Evolutionary conservation across 2,113 vertebrate genomes (phyloP), one percentile per base, ranked within the genome.

Genomic region (Oncorhynchus keta): DNA sequence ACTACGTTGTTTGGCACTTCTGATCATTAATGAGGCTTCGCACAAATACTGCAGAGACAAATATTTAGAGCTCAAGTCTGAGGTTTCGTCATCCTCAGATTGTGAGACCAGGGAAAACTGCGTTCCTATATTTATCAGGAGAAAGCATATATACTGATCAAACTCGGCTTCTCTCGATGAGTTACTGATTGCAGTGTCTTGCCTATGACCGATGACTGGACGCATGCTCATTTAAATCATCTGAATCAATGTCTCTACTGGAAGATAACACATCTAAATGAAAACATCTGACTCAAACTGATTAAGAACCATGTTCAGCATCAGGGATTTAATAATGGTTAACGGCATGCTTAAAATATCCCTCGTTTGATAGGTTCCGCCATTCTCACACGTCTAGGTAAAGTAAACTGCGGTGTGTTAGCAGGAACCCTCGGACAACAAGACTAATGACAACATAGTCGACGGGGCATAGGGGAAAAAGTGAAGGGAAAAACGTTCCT

Each of bases 271-370:
- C 78, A 87, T 90, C 86, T 92, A 93, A 93, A 90, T 85, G 89
- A 91, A 94, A 93, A 90, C 93, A 94, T 92, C 91, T 93, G 93
- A 94, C 91, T 93, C 86, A 78, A 89, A 92, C 90, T 93, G 89
- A 91, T 90, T 90, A 87, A 85, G 87, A 88, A 92, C 91, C 87
- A 89, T 87, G 83, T 84, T 90, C 84, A 71, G 83, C 89, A 89
- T 80, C 83, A 72, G 74, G 76, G 69, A 79, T 77, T 79, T 80
- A 87, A 89, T 85, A 84, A 89, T 77, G 66, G 79, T 80, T 78
- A 68, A 68, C 76, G 65, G 86, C 80, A 87, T 85, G 90, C 88
- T 90, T 84, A 89, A 82, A 90, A 90, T 90, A 89, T 87, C 82
- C 88, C 77, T 80, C 70, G 86, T 89, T 84, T 89, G 77, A 87